Base-by-base conservation (phyloP, 2,888 invertebrate genomes). In the Dysmachus trigonus region DNA sequence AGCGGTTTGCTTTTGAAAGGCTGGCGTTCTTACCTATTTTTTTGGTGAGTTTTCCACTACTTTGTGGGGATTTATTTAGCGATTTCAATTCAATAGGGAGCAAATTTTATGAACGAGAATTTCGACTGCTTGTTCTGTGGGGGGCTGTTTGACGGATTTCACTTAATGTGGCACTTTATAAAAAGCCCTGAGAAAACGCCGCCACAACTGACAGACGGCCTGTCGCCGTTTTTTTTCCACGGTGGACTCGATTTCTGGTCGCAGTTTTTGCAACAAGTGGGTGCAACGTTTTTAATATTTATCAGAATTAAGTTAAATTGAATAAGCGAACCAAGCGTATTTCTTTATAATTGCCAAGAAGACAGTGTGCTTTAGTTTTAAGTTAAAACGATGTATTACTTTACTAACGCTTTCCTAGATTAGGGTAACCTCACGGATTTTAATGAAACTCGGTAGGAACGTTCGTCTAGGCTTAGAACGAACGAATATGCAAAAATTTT, bases 21-120 rank as follows among this genome's bases (percentile, higher is more conserved):
- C 2, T 7, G 10, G 22, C 18, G 22, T 8, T 7, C 22, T 22
- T 76, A 73, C 31, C 13, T 31, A 6, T n/a, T 15, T 33, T 73
- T 33, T n/a, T n/a, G n/a, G n/a, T n/a, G n/a, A n/a, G n/a, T n/a
- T n/a, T n/a, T 73, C 5, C 72, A 6, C 6, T n/a, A n/a, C n/a
- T 47, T 47, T 13, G 30, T 22, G n/a, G 22, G 38, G 38, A 3
- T 41, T 13, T 41, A 10, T 41, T 0, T 41, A 13, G 38, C 15
- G 22, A 38, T 38, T 22, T 38, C 30, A 30, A 30, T 30, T 41
- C 6, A 13, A 27, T 41, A 30, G 30, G 13, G 15, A 77, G 0
- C 15, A 33, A 77, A 47, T 77, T 77, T 77, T 22, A 13, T 77
- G 77, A 77, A 77, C 77, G 30, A 77, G 77, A 77, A 77, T 77